These are phyloP conservation scores for Drosophila crucigera DNA, from an alignment of 2,888 invertebrate genomes.

Conservation along the genomic window DNA sequence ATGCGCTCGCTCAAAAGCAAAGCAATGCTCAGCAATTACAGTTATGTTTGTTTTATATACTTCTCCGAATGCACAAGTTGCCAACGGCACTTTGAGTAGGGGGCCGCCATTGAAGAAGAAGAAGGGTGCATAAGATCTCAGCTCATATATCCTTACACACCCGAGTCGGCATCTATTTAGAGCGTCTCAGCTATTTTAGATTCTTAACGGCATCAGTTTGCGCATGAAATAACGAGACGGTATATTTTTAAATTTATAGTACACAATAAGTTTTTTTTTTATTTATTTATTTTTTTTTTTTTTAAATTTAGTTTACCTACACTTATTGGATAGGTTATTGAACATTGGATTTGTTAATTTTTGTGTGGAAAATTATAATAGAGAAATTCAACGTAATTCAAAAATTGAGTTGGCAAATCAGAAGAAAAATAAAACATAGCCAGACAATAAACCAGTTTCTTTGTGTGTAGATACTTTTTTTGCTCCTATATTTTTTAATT, in stretches of 20 bases:
- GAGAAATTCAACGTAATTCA: not conserved
- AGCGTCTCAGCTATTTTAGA: not conserved
- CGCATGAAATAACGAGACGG: not conserved
- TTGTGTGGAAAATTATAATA: not conserved
- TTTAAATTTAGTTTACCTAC: not conserved
- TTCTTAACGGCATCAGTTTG: not conserved
- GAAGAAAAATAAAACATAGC: not conserved
- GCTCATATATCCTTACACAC: slow-evolving; percentile 17
- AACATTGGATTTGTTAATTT: not conserved
- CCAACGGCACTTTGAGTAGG: slow-evolving; percentile 1
- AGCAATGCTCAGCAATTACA: slow-evolving; percentile 22
- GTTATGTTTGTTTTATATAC: slow-evolving; percentile 18
- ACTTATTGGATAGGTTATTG: not conserved
- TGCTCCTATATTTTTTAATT: not conserved
- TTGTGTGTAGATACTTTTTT: not conserved
- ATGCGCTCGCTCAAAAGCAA: not conserved
- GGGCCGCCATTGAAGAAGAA: slow-evolving; percentile 6
- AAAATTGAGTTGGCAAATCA: not conserved
- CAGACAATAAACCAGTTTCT: not conserved
- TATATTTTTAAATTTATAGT: not conserved
- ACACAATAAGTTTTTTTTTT: not conserved
- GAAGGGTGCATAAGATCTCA: not conserved
- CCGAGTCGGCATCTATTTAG: not conserved
- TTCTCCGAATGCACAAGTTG: slow-evolving; percentile 5
- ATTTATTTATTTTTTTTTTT: not conserved